Conservation (phyloP, 2,888 invertebrate species). For the Drosophila anomelani region DNA sequence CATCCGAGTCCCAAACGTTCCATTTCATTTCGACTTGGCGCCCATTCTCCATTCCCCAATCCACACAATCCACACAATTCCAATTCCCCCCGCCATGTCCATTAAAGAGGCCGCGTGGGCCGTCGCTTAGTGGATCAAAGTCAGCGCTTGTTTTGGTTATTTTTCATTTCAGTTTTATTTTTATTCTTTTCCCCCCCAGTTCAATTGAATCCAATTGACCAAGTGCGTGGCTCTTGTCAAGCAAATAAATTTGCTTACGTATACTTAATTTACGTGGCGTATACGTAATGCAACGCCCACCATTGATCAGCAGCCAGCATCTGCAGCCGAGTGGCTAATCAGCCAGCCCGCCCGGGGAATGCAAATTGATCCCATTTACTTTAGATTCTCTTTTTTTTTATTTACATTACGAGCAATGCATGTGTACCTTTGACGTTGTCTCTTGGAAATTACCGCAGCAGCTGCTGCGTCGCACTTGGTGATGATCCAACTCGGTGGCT, state of each 20-base stretch:
- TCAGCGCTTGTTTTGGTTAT: constrained; percentile 42
- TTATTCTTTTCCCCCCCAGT: constrained; percentile 45
- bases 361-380: constrained; percentile 35
- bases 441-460: constrained; percentile 15
- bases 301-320: constrained; percentile 10
- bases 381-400: not conserved
- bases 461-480: constrained; percentile 23
- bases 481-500: constrained; percentile 39
- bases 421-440: constrained; percentile 35
- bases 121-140: constrained; percentile 57
- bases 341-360: constrained; percentile 4
- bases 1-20: constrained; percentile 52
- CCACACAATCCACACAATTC: constrained; percentile 22
- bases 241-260: constrained; percentile 77
- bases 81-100: constrained; percentile 14
- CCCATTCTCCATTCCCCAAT: constrained; percentile 41
- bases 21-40: constrained; percentile 66
- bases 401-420: not conserved
- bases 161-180: constrained; percentile 15
- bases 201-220: constrained; percentile 77
- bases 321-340: constrained; percentile 6
- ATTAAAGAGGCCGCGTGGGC: constrained; percentile 11
- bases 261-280: constrained; percentile 64
- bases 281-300: constrained; percentile 61
- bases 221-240: constrained; percentile 71